phyloP scores from a whole-genome alignment of 2,797 vertebrate genomes.

The Melanotaenia boesemani region DNA sequence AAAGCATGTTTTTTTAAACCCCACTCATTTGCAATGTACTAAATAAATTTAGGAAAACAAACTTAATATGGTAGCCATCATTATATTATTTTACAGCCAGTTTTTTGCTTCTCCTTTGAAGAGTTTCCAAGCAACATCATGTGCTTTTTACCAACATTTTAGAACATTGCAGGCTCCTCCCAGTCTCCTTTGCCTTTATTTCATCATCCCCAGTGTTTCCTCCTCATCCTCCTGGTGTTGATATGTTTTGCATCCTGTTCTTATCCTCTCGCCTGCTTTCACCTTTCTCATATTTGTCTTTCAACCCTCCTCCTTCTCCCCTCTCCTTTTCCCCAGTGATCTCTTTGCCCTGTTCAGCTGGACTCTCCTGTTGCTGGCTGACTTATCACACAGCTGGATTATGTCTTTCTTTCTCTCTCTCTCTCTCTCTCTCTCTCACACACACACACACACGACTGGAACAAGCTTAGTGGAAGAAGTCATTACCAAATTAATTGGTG shows the following conservation, averaged over 20 bases:
- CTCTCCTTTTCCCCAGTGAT: slow-evolving; percentile 64
- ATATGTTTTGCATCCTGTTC: slow-evolving; percentile 18
- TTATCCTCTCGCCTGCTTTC: slow-evolving; percentile 37
- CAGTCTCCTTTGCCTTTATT: slow-evolving; percentile 7
- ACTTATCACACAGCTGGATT: slow-evolving; percentile 57
- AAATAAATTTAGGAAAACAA: not conserved
- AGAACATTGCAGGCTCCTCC: not conserved
- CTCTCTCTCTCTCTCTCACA: slow-evolving; percentile 25
- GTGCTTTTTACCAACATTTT: not conserved
- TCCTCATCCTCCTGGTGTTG: slow-evolving; percentile 14
- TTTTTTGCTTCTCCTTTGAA: not conserved
- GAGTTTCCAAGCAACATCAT: not conserved
- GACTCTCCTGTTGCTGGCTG: slow-evolving; percentile 42
- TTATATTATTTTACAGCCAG: not conserved
- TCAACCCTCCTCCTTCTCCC: slow-evolving; percentile 7
- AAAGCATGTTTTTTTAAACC: not conserved
- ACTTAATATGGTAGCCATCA: not conserved
- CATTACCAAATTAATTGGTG: slow-evolving; percentile 28
- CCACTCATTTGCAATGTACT: not conserved
- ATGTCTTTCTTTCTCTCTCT: slow-evolving; percentile 13
- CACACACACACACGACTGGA: slow-evolving; percentile 6
- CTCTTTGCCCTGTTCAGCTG: slow-evolving; percentile 41
- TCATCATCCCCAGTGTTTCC: not conserved
- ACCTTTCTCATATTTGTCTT: slow-evolving; percentile 54
- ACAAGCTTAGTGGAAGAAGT: slow-evolving; percentile 14